These are phyloP conservation scores for Drosophila nannoptera DNA, from an alignment of 1,140 invertebrate species.

Conservation along the genomic window DNA sequence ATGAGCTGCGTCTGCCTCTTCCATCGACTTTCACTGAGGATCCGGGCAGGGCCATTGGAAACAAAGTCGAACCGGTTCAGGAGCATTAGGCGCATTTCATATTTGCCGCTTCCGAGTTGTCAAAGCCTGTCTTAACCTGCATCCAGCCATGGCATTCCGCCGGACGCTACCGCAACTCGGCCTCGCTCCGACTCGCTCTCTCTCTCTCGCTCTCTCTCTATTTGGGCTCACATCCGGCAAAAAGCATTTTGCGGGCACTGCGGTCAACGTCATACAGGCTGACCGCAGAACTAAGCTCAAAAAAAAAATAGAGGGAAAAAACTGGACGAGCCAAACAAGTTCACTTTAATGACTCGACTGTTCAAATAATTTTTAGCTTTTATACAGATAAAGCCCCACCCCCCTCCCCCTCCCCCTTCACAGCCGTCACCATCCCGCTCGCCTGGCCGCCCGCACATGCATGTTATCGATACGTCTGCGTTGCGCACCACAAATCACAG, in stretches of 20 bases:
- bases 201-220: too few species aligned
- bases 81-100: not conserved
- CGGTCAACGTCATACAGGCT: constrained; percentile 41
- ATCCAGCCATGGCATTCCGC: not conserved
- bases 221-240: constrained; percentile 12
- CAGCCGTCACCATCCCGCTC: not conserved
- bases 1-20: too few species aligned
- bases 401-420: not conserved
- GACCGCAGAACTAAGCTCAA: constrained; percentile 33
- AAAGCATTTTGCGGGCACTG: constrained; percentile 34
- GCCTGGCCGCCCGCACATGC: not conserved
- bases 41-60: not conserved
- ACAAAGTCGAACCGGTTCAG: not conserved
- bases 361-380: constrained; percentile 33
- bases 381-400: constrained; percentile 13
- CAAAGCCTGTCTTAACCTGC: constrained; percentile 11
- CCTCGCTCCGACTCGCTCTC: not conserved
- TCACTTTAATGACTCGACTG: constrained; percentile 39
- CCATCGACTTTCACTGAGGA: too few species aligned
- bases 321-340: constrained; percentile 33
- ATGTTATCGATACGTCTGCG: constrained; percentile 64
- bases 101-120: constrained; percentile 2
- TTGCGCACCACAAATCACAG: constrained; percentile 69
- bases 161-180: constrained; percentile 14
- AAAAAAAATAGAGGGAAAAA: not conserved